These are phyloP conservation scores for Drosophila infuscata DNA, from an alignment of 2,888 invertebrate species.

Conservation along the genomic window DNA sequence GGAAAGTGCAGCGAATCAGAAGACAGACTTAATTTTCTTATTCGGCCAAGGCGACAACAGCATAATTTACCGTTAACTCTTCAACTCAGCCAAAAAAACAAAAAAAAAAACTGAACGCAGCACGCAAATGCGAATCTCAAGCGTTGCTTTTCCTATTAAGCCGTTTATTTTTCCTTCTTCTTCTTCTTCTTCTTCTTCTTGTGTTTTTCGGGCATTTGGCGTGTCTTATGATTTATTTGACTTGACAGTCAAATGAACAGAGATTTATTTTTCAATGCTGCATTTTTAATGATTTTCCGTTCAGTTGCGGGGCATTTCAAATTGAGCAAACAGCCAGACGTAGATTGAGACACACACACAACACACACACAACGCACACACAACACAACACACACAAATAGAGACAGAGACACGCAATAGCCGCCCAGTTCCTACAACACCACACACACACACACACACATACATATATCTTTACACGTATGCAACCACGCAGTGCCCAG, in stretches of 20 bases:
- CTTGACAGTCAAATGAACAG: conserved; percentile 80
- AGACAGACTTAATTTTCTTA: conserved; percentile 27
- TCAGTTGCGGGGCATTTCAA: conserved; percentile 49
- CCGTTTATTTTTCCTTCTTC: not conserved
- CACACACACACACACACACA: conserved; percentile 8
- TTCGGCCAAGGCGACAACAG: conserved; percentile 67
- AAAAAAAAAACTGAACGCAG: conserved; percentile 32
- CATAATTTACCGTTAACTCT: conserved; percentile 77
- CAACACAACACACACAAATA: conserved; percentile 4
- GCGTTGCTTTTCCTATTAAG: conserved; percentile 39
- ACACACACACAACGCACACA: conserved; percentile 15
- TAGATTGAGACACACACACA: conserved; percentile 37
- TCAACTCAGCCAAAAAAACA: conserved; percentile 48
- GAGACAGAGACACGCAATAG: conserved; percentile 51
- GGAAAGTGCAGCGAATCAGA: conserved; percentile 67
- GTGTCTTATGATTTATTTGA: conserved; percentile 79
- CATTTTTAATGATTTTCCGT: conserved; percentile 74
- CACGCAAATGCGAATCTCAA: conserved; percentile 59
- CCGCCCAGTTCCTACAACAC: conserved; percentile 45
- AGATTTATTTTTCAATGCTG: conserved; percentile 75
- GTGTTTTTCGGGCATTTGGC: conserved; percentile 61
- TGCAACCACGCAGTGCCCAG: conserved; percentile 1
- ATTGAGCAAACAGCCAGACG: conserved; percentile 47
- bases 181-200: conserved; percentile 10
- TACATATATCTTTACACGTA: not conserved